These are phyloP conservation scores for Teinopalpus imperialis DNA, from an alignment of 2,888 invertebrate genomes.

Conservation along the genomic window DNA sequence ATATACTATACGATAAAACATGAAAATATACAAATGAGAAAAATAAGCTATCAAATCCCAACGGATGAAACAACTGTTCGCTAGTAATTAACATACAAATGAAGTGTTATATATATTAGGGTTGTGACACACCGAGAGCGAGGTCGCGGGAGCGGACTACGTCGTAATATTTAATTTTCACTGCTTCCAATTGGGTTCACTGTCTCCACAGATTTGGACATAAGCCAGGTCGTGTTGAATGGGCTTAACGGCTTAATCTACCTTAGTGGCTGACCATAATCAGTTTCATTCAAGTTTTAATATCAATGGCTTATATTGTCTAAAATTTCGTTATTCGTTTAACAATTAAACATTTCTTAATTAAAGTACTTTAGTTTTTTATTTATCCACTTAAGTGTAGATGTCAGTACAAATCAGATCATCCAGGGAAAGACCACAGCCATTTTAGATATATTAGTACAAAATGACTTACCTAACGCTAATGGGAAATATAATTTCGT, in stretches of 20 bases:
- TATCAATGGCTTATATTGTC: no score
- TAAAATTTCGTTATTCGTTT: no score
- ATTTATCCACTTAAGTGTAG: no score
- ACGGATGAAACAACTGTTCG: slow-evolving; percentile 3
- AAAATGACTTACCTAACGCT: no score
- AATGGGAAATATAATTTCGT: no score
- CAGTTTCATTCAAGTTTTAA: no score
- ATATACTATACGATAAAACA: slow-evolving; percentile 3
- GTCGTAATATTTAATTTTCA: slow-evolving; percentile 30
- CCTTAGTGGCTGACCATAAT: slow-evolving; percentile 11
- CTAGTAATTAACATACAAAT: slow-evolving; percentile 16
- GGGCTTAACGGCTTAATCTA: slow-evolving; percentile 25
- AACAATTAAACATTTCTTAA: not conserved
- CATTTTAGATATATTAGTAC: no score
- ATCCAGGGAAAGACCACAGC: no score
- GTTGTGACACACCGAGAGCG: slow-evolving; percentile 5
- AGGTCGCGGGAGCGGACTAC: not conserved
- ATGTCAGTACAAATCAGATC: no score
- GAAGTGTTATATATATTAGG: slow-evolving; percentile 18
- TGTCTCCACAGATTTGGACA: slow-evolving; percentile 57
- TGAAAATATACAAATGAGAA: slow-evolving; percentile 10
- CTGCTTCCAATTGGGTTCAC: slow-evolving; percentile 46
- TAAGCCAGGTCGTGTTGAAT: slow-evolving; percentile 55
- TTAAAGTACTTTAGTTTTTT: no score
- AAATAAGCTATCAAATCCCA: slow-evolving; percentile 13